Base-by-base conservation (phyloP, 2,888 invertebrate genomes). In the Ophion costatus region DNA sequence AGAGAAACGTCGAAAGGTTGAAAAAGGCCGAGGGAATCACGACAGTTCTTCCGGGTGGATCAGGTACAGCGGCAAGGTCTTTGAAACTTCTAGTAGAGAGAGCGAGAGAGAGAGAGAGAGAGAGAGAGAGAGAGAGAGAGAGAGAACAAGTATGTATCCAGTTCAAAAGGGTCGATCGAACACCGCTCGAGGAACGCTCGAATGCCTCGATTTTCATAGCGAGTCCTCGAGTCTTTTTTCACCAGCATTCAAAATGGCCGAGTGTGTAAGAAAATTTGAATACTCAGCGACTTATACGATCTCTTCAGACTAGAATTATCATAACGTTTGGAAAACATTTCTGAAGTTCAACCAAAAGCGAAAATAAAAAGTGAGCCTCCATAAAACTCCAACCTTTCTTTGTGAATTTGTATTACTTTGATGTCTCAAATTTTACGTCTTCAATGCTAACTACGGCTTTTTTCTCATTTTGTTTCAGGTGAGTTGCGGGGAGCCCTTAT, bases 381-480 rank as follows among this genome's bases (percentile, higher is more conserved):
- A 14, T 51, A 14, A 51, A 51, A 51, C 3, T 0, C 14, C 5
- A 51, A 51, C 11, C 51, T 17, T 51, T 51, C 51, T 14, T 11
- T 14, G 17, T 51, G 3, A 51, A 51, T 51, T 51, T 14, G 29
- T 51, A 17, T 51, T 51, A 14, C 17, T 51, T 51, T 51, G 2
- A 51, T 51, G 11, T 14, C 1, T 4, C 51, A 14, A 51, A 51
- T 51, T 51, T 3, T 14, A 51, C 51, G 17, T 51, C 51, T 3
- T 17, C 17, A 51, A 2, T 51, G 14, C 17, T 51, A 51, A 51
- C 4, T 17, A 5, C 6, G n/a, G 10, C 3, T 57, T n/a, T 42
- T 20, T 76, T 45, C 57, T 79, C 24, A 71, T 45, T 73, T n/a
- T 87, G 88, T 89, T 89, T 10, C 89, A 89, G 89, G 89, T 89